A percentile compares a stretch with the other conserved stretches of the same genome.
phyloP scores from a whole-genome alignment of 2,113 vertebrate genomes.

The Australoheros scitulus region DNA sequence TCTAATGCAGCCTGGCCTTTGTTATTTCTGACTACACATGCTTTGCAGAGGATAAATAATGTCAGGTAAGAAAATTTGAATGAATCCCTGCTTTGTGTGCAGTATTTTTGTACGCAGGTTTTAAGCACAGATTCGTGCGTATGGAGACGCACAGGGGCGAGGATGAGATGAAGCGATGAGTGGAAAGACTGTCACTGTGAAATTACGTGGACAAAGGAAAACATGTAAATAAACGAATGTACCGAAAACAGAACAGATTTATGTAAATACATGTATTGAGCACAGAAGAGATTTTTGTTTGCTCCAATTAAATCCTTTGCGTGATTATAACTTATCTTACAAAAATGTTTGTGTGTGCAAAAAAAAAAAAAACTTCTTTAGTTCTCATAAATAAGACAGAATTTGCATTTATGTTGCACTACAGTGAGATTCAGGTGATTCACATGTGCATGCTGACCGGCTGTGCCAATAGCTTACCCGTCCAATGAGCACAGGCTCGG shows the following conservation, averaged over 20 bases:
- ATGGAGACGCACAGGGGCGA: not conserved
- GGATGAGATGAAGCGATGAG: conserved; percentile 12
- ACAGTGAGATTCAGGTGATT: not conserved
- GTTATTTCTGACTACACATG: not conserved
- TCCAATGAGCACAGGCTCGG: conserved; percentile 90
- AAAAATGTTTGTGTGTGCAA: not conserved
- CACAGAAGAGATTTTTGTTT: not conserved
- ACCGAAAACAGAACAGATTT: not conserved
- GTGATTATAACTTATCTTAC: not conserved
- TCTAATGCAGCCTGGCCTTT: too few species aligned
- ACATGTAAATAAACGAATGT: conserved; percentile 17
- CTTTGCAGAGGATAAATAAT: not conserved
- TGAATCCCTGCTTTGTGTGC: not conserved
- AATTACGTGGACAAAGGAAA: not conserved
- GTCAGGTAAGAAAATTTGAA: not conserved
- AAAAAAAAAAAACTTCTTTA: not conserved
- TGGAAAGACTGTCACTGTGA: not conserved
- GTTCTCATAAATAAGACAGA: not conserved
- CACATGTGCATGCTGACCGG: not conserved
- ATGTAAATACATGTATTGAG: conserved; percentile 13
- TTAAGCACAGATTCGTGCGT: not conserved
- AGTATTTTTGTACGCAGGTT: not conserved
- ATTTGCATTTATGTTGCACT: not conserved
- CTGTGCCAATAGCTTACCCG: conserved; percentile 81
- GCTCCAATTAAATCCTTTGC: not conserved